Conservation (phyloP, 2,113 vertebrate species). For the Ifrita kowaldi region DNA sequence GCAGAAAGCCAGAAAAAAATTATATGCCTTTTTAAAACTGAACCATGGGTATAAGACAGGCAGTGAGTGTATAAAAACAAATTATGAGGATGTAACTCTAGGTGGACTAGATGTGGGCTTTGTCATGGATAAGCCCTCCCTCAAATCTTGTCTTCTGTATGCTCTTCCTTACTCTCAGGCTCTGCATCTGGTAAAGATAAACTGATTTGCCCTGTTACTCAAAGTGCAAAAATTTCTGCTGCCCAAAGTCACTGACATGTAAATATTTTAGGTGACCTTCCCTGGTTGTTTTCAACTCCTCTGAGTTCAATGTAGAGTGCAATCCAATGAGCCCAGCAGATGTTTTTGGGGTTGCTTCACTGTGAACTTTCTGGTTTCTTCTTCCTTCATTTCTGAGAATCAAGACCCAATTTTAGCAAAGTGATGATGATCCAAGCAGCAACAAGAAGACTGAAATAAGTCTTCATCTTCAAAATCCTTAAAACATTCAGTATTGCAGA, state of each 20-base stretch:
- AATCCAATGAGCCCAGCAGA: slow-evolving; percentile 41
- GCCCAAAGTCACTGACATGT: not conserved
- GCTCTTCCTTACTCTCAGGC: not conserved
- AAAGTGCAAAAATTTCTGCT: not conserved
- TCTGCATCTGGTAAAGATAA: not conserved
- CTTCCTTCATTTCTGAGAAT: slow-evolving; percentile 53
- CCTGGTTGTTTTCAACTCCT: not conserved
- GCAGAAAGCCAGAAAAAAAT: not conserved
- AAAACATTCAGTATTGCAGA: not conserved
- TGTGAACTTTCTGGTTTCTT: slow-evolving; percentile 41
- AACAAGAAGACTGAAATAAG: slow-evolving; percentile 12
- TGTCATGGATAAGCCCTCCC: not conserved
- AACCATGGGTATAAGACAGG: not conserved
- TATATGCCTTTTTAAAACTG: not conserved
- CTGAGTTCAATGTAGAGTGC: not conserved
- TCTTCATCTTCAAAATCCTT: not conserved
- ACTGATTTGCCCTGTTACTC: not conserved
- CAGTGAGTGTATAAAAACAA: not conserved
- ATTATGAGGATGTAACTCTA: not conserved
- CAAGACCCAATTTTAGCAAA: slow-evolving; percentile 49
- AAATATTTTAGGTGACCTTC: not conserved
- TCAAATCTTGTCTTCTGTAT: not conserved
- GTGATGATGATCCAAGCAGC: not conserved
- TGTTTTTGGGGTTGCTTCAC: slow-evolving; percentile 39
- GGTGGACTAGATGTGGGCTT: not conserved